Evolutionary conservation across 2,113 vertebrate species (phyloP), one percentile per base, ranked within the genome.

Genomic region (Chascanopsetta lugubris): DNA sequence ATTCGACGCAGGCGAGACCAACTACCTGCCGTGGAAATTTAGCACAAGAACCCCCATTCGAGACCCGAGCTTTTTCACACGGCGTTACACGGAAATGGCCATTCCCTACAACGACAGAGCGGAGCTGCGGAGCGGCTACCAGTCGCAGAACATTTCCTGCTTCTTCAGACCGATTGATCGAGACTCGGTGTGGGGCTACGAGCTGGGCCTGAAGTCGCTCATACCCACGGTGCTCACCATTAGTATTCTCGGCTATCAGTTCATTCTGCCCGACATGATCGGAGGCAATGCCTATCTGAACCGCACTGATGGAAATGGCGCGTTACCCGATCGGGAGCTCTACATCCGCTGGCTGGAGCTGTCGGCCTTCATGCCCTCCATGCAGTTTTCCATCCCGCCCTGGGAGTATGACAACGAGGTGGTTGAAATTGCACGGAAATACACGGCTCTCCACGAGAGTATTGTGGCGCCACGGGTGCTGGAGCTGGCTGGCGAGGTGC

Each of bases 291-390:
- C 93, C 0, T 15, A 96, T 57, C 66, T 90, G 0, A 92, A 91
- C 66, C 93, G 90, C 55, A 96, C 94, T 0, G 69, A 78, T 0
- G 92, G 93, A 0, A 87, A 88, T 0, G 62, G 75, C n/a, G 89
- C 71, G 45, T 91, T 95, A 61, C 97, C 96, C 0, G 93, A 98
- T 76, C 94, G 94, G 4, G 97, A 99, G 82, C 95, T 99, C 25
- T 99, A 99, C 1, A 94, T 99, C 75, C 95, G 97, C 43, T 99
- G 97, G 97, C 87, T 99, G 83, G 97, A 99, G 86, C 92, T 99
- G 61, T 93, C 94, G 0, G 96, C 97, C 25, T 99, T 99, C 90
- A 97, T 99, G 96, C 97, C 97, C 0, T 94, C 97, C 48, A 97
- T 99, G 97, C 96, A 99, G 89, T 98, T 99, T 79, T 96, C 97